These are phyloP conservation scores for Synanthedon formicaeformis DNA, from an alignment of 2,888 invertebrate genomes.

Conservation along the genomic window DNA sequence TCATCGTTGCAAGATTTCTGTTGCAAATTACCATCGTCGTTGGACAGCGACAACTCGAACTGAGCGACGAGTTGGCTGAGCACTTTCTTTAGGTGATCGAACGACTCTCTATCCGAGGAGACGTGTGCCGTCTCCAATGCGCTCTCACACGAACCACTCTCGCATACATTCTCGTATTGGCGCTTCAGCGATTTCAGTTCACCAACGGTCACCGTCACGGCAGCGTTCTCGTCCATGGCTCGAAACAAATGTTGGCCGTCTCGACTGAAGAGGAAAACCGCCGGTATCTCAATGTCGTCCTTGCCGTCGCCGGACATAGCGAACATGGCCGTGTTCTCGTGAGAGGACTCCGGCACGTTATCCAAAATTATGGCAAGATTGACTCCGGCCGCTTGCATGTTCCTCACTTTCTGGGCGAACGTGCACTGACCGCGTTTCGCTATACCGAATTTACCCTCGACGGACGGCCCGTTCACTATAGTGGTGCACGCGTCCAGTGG, in stretches of 20 bases:
- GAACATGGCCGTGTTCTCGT: constrained; percentile 85
- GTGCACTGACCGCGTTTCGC: constrained; percentile 93
- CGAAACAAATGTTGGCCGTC: constrained; percentile 79
- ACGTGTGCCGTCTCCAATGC: constrained; percentile 16
- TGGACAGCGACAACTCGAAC: constrained; percentile 41
- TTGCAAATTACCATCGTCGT: constrained; percentile 19
- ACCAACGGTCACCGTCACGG: constrained; percentile 65
- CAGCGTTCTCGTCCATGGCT: constrained; percentile 67
- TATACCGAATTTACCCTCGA: constrained; percentile 83
- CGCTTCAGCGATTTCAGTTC: constrained; percentile 51
- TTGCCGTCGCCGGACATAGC: constrained; percentile 96
- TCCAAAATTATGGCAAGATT: constrained; percentile 88
- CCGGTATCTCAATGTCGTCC: constrained; percentile 87
- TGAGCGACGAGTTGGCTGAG: constrained; percentile 48
- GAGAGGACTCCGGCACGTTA: constrained; percentile 81
- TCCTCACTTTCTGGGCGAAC: constrained; percentile 93
- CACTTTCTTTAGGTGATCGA: constrained; percentile 56
- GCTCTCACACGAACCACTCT: constrained; percentile 30
- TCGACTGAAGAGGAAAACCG: constrained; percentile 88
- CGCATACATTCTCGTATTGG: constrained; percentile 28
- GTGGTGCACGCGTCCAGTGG: constrained; percentile 78
- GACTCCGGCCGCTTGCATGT: constrained; percentile 85
- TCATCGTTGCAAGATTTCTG: not conserved
- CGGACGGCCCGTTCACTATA: constrained; percentile 67
- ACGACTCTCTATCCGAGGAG: constrained; percentile 34